Conservation (phyloP, 2,797 vertebrate genomes). For the Hypotaenidia okinawae region DNA sequence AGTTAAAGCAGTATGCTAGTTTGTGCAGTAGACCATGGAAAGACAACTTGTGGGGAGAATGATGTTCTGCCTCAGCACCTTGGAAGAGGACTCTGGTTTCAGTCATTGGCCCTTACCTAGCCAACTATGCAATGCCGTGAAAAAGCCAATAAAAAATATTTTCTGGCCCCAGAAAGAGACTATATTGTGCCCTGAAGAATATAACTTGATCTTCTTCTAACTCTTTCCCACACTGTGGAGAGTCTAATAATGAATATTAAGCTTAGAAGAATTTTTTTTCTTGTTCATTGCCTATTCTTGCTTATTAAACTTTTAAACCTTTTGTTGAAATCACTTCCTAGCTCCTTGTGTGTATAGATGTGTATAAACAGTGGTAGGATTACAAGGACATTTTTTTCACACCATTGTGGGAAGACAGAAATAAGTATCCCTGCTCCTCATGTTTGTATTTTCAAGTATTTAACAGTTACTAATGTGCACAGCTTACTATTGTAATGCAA, state of each 20-base stretch:
- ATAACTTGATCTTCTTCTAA: background rate
- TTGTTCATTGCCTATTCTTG: background rate
- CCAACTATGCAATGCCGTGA: background rate
- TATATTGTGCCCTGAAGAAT: background rate
- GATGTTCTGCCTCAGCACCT: background rate
- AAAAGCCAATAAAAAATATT: background rate
- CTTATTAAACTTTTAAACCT: background rate
- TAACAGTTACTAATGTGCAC: background rate
- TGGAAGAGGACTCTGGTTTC: background rate
- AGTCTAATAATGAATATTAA: background rate
- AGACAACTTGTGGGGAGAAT: accelerated
- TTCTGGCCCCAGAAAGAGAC: background rate
- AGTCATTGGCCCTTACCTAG: background rate
- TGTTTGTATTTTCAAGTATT: background rate
- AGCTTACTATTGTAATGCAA: background rate
- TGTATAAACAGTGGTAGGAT: background rate
- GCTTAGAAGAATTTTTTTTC: background rate
- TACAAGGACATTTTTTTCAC: background rate
- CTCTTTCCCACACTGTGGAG: background rate
- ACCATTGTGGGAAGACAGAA: background rate
- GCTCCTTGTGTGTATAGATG: background rate
- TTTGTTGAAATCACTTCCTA: background rate
- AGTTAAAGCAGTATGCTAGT: background rate
- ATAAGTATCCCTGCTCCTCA: background rate
- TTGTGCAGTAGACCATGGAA: background rate